Conservation (phyloP, 1,140 invertebrate genomes). For the Cotesia chilonis region DNA sequence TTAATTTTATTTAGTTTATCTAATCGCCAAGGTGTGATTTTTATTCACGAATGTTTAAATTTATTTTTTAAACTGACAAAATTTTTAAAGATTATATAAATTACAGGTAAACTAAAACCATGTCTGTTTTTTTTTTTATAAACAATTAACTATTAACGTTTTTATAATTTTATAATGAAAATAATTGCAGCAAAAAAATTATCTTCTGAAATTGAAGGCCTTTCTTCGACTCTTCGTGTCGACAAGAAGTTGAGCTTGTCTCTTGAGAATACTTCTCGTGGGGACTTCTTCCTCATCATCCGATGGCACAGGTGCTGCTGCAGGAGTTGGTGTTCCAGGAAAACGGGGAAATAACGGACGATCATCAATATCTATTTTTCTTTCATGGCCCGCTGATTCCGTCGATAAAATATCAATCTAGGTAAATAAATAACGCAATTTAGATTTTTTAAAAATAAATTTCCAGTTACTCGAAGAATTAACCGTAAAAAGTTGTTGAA, state of each 20-base stretch:
- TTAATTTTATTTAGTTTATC: constrained; percentile 1
- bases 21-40: constrained; percentile 3
- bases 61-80: constrained; percentile 11
- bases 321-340: constrained; percentile 48
- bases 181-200: constrained; percentile 29
- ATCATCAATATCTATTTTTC: constrained; percentile 43
- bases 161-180: constrained; percentile 4
- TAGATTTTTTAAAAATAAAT: background rate
- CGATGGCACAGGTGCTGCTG: constrained; percentile 64
- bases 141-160: too few relatives aligned
- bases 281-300: constrained; percentile 87
- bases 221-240: constrained; percentile 84
- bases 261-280: constrained; percentile 78
- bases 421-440: constrained; percentile 8
- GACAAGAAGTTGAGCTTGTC: constrained; percentile 83
- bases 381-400: constrained; percentile 43
- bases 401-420: constrained; percentile 54
- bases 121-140: too few relatives aligned
- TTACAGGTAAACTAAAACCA: too few relatives aligned
- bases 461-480: too few relatives aligned
- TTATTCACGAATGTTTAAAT: constrained; percentile 2
- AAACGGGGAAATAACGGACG: constrained; percentile 57
- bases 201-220: constrained; percentile 67
- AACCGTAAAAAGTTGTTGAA: background rate
- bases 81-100: background rate